Percentiles rank a stretch among this genome's conserved stretches.
phyloP scores from a whole-genome alignment of 2,113 vertebrate species.

The Ibidorhyncha struthersii region DNA sequence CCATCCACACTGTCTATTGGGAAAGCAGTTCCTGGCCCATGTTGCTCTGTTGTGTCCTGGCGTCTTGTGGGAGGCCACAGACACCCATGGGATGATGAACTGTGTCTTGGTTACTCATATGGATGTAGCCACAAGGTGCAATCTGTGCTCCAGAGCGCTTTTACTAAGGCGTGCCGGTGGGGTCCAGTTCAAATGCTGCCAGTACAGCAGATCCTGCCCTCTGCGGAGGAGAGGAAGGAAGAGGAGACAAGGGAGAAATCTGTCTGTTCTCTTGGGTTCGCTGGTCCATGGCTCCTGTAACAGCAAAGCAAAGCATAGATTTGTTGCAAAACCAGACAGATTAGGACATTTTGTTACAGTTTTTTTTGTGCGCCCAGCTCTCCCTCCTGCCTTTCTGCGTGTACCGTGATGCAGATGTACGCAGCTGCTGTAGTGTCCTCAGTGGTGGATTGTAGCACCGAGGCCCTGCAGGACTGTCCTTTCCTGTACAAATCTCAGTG shows the following conservation, averaged over 20 bases:
- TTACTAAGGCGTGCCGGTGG: rapidly evolving
- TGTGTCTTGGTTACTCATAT: background rate
- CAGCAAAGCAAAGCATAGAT: background rate
- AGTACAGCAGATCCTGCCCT: background rate
- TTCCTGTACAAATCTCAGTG: background rate
- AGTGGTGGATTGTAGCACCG: background rate
- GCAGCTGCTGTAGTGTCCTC: background rate
- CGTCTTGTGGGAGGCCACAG: background rate
- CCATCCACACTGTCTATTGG: background rate
- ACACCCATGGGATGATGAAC: background rate
- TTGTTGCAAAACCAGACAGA: background rate
- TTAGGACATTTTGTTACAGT: background rate
- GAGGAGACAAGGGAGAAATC: background rate
- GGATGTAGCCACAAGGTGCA: background rate
- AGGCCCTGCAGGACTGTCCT: background rate
- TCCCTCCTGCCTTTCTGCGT: background rate
- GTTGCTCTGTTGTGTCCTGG: background rate
- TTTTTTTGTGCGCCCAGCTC: background rate
- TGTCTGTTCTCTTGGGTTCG: background rate
- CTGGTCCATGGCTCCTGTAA: background rate
- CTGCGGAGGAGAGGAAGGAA: background rate
- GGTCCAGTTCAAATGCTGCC: background rate
- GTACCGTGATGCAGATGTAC: background rate
- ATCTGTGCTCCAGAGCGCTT: background rate
- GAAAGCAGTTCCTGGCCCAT: background rate